Evolutionary conservation across 2,888 invertebrate species (phyloP), one percentile per base, ranked within the genome.

Genomic region (Lymantria monacha): DNA sequence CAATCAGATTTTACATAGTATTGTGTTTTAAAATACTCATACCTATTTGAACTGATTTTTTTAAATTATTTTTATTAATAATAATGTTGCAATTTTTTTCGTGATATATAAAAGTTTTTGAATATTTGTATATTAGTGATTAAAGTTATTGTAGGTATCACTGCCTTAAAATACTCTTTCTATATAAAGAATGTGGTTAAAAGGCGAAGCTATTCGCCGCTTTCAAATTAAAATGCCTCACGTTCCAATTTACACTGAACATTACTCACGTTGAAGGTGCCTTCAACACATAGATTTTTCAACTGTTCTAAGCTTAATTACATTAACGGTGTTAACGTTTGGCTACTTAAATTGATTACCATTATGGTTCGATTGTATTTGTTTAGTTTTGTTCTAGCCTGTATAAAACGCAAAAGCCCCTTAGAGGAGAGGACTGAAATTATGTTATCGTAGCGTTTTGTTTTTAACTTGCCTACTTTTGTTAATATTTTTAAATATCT

Each of bases 221-320:
- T 41, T 47, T 44, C 43, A 56, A 68, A 63, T 60, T 61, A 30
- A 61, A 70, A 70, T 63, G 46, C 65, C 55, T 47, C 63, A 40
- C 58, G 50, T 50, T 51, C 50, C 48, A 52, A 54, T 56, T 53
- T 54, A 54, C 55, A 62, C 56, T 60, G 42, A 52, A 58, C 49
- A 61, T 59, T 59, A 57, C 61, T 63, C 56, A 57, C 47, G 42
- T 22, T 22, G 22, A 22, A 22, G 22, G 22, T 22, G n/a, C n/a
- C n/a, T 57, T 55, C 42, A 46, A 47, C 12, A 42, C 43, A 33
- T 51, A 51, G 15, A 42, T 44, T 57, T 45, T 42, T 47, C 38
- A 53, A 48, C 44, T 44, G 44, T 48, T 22, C 48, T n/a, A 7
- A 14, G 12, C 13, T 30, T 49, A 45, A 42, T 45, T 31, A 10